Evolutionary conservation across 2,113 vertebrate species (phyloP).

Genomic region (Rhinolophus ferrumequinum): DNA sequence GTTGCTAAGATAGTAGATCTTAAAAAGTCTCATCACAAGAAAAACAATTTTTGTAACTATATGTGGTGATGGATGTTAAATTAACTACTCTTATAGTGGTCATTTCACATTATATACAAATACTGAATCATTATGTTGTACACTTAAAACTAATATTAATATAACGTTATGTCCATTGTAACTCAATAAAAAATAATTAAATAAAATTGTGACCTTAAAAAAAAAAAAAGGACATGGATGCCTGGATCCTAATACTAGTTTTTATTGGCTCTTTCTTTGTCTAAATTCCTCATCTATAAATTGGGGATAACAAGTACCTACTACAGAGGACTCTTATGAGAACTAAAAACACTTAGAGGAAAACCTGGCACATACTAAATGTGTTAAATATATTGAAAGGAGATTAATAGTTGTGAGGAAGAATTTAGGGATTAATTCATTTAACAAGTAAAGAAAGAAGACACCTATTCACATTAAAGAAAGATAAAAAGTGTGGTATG

Average conservation of each 20-base stretch:
- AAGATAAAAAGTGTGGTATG: neutral
- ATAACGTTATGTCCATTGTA: neutral
- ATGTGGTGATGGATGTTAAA: neutral
- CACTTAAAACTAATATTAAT: neutral
- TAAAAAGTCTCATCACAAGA: neutral
- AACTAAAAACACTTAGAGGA: neutral
- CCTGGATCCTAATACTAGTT: neutral
- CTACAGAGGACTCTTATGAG: neutral
- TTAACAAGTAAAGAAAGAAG: neutral
- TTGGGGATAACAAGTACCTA: neutral
- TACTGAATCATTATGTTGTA: neutral
- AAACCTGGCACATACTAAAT: neutral
- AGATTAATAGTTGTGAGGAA: neutral
- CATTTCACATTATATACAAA: neutral
- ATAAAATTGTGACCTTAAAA: neutral
- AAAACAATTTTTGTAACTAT: neutral
- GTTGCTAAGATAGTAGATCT: neutral
- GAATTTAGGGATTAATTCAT: neutral
- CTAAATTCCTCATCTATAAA: neutral
- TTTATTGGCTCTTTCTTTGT: neutral
- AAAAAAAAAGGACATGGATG: neutral
- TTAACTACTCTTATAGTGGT: neutral
- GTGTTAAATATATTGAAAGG: neutral
- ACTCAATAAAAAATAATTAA: neutral
- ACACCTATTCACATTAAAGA: neutral